Percentiles rank a stretch among this genome's conserved stretches.
These are phyloP conservation scores for Nebria ingens DNA, from an alignment of 1,140 invertebrate species.

Conservation along the genomic window DNA sequence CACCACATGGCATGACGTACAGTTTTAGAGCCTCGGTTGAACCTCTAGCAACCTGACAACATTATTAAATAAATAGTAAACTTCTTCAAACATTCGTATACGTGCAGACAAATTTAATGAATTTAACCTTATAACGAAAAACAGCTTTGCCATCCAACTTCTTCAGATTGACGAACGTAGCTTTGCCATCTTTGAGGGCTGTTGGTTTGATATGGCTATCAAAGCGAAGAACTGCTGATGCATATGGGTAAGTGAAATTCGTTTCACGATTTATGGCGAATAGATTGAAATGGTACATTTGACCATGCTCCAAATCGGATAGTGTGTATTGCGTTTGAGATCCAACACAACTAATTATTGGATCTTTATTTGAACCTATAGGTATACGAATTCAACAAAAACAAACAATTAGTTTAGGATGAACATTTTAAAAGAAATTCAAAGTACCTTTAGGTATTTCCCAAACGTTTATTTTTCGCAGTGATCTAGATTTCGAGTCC, in stretches of 20 bases:
- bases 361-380: slow-evolving; percentile 24
- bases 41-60: slow-evolving; percentile 24
- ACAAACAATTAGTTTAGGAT: too few relatives aligned
- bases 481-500: not conserved
- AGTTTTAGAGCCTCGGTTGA: slow-evolving; percentile 27
- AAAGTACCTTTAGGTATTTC: not conserved
- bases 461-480: not conserved
- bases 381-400: too few relatives aligned
- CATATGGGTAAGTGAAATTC: slow-evolving; percentile 35
- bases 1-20: slow-evolving; percentile 38
- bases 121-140: slow-evolving; percentile 32
- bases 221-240: slow-evolving; percentile 28
- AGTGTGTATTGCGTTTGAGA: slow-evolving; percentile 43
- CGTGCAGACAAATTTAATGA: too few relatives aligned
- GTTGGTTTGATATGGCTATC: slow-evolving; percentile 26
- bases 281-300: slow-evolving; percentile 37
- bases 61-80: slow-evolving; percentile 12
- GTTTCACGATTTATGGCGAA: slow-evolving; percentile 35
- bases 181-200: slow-evolving; percentile 31
- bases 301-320: slow-evolving; percentile 40
- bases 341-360: slow-evolving; percentile 42
- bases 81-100: not conserved
- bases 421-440: too few relatives aligned
- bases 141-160: slow-evolving; percentile 32
- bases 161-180: slow-evolving; percentile 28